Base-by-base conservation (phyloP, 2,797 vertebrate species). In the Apogon talboti region DNA sequence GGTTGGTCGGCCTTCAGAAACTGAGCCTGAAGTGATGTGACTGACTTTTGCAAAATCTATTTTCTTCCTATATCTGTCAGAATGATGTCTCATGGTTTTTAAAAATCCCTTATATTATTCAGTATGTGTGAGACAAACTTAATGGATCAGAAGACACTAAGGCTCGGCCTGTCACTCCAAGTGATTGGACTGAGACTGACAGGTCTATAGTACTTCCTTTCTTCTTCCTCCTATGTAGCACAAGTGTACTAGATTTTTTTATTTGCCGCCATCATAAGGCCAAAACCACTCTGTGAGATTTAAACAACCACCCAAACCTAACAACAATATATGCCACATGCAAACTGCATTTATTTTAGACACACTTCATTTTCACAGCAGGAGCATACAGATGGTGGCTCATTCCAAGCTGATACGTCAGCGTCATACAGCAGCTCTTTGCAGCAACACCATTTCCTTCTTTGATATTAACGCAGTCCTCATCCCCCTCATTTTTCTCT, bases 151-250 rank as follows among this genome's bases (percentile, higher is more conserved):
- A 35, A 46, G 41, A 51, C 58, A 58, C 40, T 21, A 64, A 66
- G 59, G 57, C 33, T 66, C 30, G 66, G 57, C 47, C 54, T 49
- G 55, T 35, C 42, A 51, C 50, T 70, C 42, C 68, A 42, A 24
- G 9, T 70, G 64, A 80, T 52, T 51, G 30, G 51, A 63, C 46
- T 47, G 54, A 59, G 68, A 65, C 68, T 67, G 65, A 74, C 58
- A 53, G 57, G 33, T 49, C 42, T 40, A 52, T 2, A 43, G 48
- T 28, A 48, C 41, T 42, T 60, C 28, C 49, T 76, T 70, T 57
- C 41, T 75, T 73, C 75, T 66, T 37, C 51, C 46, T 46, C 11
- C 21, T 24, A 46, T 52, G 51, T 11, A 58, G 16, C 12, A 12
- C 61, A 19, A 10, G 3, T 43, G 14, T 21, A 45, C 10, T 11